Conservation (phyloP, 1,140 invertebrate species). For the Caerostris darwini region DNA sequence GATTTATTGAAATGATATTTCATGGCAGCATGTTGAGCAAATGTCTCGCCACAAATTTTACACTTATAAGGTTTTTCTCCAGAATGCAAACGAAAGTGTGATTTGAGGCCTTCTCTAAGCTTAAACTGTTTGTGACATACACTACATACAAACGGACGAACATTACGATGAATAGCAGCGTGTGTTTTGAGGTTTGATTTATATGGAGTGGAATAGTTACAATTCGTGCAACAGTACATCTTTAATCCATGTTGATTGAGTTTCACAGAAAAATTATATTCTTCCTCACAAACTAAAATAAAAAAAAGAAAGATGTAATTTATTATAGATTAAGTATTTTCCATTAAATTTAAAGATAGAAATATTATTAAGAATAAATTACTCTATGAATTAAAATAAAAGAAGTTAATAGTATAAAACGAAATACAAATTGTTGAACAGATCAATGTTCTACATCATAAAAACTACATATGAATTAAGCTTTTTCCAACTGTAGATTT, state of each 20-base stretch:
- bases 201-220: neutral
- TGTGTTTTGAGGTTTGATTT: conserved; percentile 55
- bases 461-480: too few species aligned
- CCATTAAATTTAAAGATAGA: too few species aligned
- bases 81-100: conserved; percentile 77
- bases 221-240: neutral
- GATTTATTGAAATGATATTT: neutral
- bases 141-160: conserved; percentile 50
- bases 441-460: too few species aligned
- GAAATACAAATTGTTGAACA: too few species aligned
- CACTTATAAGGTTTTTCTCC: conserved; percentile 83
- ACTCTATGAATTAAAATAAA: too few species aligned
- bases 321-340: too few species aligned
- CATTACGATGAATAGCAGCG: neutral
- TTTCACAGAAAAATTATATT: neutral
- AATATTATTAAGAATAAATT: too few species aligned
- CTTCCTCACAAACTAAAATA: neutral
- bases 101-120: conserved; percentile 10
- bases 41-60: conserved; percentile 80
- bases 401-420: too few species aligned
- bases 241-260: neutral
- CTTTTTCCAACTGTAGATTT: too few species aligned
- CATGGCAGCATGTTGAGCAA: neutral
- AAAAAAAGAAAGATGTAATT: neutral
- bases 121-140: conserved; percentile 46